Conservation (phyloP, 2,888 invertebrate genomes). For the Polylopha cassiicola region DNA sequence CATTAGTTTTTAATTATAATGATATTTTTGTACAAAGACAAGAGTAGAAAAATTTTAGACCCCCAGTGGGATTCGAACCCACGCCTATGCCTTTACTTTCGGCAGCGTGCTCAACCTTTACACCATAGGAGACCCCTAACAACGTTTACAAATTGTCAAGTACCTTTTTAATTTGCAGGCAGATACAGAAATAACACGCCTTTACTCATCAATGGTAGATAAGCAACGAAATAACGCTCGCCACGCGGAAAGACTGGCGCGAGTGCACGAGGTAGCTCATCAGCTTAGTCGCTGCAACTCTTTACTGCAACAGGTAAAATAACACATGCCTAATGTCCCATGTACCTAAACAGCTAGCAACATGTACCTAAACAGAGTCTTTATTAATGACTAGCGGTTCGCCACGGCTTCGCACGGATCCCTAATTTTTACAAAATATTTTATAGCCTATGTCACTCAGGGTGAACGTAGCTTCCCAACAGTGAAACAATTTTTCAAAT, state of each 20-base stretch:
- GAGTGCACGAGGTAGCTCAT: constrained; percentile 89
- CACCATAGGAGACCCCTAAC: background rate
- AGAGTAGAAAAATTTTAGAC: too few relatives aligned
- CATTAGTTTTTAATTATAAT: too few relatives aligned
- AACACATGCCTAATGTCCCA: background rate
- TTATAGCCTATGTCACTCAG: too few relatives aligned
- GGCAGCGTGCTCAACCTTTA: background rate
- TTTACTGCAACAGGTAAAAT: constrained; percentile 75
- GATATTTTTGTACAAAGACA: too few relatives aligned
- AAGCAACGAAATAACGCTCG: constrained; percentile 90
- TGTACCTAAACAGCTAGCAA: background rate
- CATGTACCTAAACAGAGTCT: background rate
- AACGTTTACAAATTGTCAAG: background rate
- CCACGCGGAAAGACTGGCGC: constrained; percentile 89
- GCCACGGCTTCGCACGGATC: too few relatives aligned
- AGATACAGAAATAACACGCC: constrained; percentile 83
- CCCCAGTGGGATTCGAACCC: too few relatives aligned
- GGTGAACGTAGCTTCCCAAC: too few relatives aligned
- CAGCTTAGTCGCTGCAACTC: constrained; percentile 89
- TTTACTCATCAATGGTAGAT: constrained; percentile 84
- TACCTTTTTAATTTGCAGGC: constrained; percentile 62
- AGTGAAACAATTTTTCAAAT: too few relatives aligned
- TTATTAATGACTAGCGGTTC: background rate
- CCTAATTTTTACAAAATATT: too few relatives aligned
- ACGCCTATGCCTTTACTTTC: too few relatives aligned